Evolutionary conservation across 2,113 vertebrate species (phyloP).

Genomic region (Corynorhinus townsendii): DNA sequence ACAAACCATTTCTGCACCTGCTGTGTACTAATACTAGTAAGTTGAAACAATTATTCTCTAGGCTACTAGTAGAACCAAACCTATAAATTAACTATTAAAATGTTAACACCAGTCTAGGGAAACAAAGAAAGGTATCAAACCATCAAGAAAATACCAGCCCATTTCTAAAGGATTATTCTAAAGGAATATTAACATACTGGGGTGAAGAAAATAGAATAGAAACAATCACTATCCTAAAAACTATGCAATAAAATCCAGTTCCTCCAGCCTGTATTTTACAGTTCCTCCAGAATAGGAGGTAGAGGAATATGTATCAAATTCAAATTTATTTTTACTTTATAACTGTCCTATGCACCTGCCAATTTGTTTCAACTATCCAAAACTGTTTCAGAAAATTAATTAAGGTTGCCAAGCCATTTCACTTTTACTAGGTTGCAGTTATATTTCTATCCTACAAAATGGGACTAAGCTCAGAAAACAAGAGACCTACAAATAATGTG

Average conservation of each 20-base stretch:
- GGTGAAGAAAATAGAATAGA: not conserved
- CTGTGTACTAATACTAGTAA: not conserved
- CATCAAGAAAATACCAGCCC: not conserved
- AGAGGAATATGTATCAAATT: not conserved
- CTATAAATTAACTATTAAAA: not conserved
- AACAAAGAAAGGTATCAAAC: not conserved
- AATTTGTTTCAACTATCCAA: not conserved
- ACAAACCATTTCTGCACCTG: not conserved
- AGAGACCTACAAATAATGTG: not conserved
- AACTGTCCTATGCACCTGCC: not conserved
- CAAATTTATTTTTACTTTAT: not conserved
- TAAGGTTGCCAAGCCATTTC: not conserved
- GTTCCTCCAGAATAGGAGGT: not conserved
- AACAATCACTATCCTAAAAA: constrained; percentile 24
- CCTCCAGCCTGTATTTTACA: not conserved
- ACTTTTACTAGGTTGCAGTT: not conserved
- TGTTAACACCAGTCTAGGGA: constrained; percentile 6
- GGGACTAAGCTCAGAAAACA: not conserved
- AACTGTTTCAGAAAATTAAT: constrained; percentile 24
- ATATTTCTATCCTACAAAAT: not conserved
- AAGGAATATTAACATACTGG: not conserved
- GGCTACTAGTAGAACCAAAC: not conserved
- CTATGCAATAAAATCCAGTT: not conserved
- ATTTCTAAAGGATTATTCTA: not conserved
- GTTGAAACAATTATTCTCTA: not conserved